Percentiles rank a stretch among this genome's conserved stretches.
phyloP scores from a whole-genome alignment of 2,797 vertebrate species.

The Gallirallus australis region DNA sequence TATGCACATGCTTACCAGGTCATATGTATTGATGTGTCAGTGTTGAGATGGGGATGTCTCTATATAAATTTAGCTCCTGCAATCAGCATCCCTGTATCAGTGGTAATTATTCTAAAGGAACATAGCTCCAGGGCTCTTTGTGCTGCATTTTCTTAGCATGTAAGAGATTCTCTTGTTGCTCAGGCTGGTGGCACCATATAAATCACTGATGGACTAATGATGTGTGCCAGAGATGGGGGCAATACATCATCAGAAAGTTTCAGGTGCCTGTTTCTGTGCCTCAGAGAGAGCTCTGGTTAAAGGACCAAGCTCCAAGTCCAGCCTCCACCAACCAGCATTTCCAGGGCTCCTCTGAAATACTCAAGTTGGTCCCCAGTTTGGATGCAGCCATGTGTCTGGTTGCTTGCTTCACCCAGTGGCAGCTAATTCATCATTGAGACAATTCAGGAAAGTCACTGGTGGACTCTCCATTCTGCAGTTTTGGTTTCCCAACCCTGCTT shows the following conservation, averaged over 20 bases:
- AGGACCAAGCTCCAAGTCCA: accelerated
- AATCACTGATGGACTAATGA: neutral
- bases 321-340: neutral
- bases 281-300: neutral
- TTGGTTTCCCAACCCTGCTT: neutral
- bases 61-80: neutral
- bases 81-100: neutral
- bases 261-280: neutral
- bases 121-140: neutral
- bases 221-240: neutral
- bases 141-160: neutral
- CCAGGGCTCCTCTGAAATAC: neutral
- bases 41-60: neutral
- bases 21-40: neutral
- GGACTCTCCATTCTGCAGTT: neutral
- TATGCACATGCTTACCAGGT: neutral
- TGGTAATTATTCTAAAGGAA: neutral
- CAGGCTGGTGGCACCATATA: neutral
- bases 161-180: neutral
- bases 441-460: neutral
- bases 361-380: neutral
- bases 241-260: neutral
- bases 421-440: neutral
- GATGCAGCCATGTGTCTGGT: too few species aligned
- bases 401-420: neutral